Evolutionary conservation across 2,888 invertebrate species (phyloP).

Genomic region (Harpalus rubripes): DNA sequence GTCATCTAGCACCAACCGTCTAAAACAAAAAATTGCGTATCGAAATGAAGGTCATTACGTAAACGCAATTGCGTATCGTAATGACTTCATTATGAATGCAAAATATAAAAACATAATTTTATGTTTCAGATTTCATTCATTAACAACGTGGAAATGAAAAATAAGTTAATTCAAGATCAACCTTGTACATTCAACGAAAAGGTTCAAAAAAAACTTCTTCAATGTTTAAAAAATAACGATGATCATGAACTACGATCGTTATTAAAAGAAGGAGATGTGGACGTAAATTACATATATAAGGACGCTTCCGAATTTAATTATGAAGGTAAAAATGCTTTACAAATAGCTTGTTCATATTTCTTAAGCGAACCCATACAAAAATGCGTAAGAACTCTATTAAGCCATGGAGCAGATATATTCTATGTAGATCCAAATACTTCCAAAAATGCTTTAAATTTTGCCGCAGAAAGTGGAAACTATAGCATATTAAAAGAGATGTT

Average conservation of each 20-base stretch:
- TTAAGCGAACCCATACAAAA: slow-evolving; percentile 80
- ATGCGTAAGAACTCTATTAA: slow-evolving; percentile 81
- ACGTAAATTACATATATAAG: slow-evolving; percentile 80
- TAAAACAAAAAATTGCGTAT: too few species aligned
- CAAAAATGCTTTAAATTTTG: slow-evolving; percentile 84
- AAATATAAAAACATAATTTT: not conserved
- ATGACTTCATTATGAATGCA: too few species aligned
- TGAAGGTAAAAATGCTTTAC: slow-evolving; percentile 78
- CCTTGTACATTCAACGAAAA: slow-evolving; percentile 45
- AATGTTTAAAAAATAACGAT: slow-evolving; percentile 80
- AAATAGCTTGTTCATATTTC: slow-evolving; percentile 80
- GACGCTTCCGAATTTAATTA: slow-evolving; percentile 75
- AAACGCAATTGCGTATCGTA: too few species aligned
- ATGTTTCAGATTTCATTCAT: not conserved
- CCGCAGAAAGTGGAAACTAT: slow-evolving; percentile 79
- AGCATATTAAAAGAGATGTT: slow-evolving; percentile 78
- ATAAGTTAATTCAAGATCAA: slow-evolving; percentile 45
- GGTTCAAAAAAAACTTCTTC: slow-evolving; percentile 75
- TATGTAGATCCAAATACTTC: slow-evolving; percentile 80
- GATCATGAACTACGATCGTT: slow-evolving; percentile 79
- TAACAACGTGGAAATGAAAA: slow-evolving; percentile 57
- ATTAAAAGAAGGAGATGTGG: slow-evolving; percentile 77
- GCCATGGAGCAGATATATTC: slow-evolving; percentile 82
- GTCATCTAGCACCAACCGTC: too few species aligned
- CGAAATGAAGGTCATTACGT: too few species aligned